Conservation (phyloP, 2,113 vertebrate species). For the Grammomys dolichurus region DNA sequence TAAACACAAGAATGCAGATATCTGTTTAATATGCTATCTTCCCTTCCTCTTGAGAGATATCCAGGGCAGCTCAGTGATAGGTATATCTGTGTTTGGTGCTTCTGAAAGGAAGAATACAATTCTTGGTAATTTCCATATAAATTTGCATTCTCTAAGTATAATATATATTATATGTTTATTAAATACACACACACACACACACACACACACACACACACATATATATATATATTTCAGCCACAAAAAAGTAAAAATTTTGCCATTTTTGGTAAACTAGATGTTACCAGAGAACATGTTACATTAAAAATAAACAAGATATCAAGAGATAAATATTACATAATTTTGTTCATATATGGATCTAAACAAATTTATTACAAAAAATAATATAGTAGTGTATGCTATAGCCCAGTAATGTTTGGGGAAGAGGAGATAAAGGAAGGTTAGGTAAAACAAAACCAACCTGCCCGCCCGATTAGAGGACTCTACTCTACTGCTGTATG, state of each 20-base stretch:
- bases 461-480: not conserved
- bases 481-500: not conserved
- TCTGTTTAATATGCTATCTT: not conserved
- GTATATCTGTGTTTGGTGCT: not conserved
- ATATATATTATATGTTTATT: not conserved
- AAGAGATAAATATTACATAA: not conserved
- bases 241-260: not conserved
- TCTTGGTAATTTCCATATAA: not conserved
- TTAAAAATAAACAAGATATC: not conserved
- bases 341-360: not conserved
- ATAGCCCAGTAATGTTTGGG: not conserved
- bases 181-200: too few relatives aligned
- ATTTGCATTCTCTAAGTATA: not conserved
- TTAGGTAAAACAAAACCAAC: not conserved
- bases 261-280: not conserved
- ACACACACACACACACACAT: too few relatives aligned
- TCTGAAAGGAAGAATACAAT: too few relatives aligned
- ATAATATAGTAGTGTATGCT: not conserved
- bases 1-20: not conserved
- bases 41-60: not conserved
- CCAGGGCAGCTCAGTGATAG: not conserved
- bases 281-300: not conserved
- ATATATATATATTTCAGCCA: not conserved
- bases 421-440: not conserved
- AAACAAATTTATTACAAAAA: not conserved